Percentiles rank a stretch among this genome's conserved stretches.
Evolutionary conservation across 2,888 invertebrate genomes (phyloP).

Genomic region (Clitarchus hookeri): DNA sequence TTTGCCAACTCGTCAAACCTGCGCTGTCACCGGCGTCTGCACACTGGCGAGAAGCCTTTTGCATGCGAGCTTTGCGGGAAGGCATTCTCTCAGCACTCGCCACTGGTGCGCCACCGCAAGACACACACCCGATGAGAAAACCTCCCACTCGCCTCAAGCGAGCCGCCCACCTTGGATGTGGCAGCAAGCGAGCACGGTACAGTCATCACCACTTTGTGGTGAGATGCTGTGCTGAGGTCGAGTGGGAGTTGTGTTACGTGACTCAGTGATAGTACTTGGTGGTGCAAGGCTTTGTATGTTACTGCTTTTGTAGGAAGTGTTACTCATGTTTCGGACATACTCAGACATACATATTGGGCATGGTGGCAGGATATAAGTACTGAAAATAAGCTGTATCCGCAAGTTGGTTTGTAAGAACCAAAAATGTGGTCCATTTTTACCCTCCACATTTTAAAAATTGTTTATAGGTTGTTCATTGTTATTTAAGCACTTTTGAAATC

Average conservation of each 20-base stretch:
- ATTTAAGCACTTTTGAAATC: neutral
- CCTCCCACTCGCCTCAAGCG: slow-evolving; percentile 21
- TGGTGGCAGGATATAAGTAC: neutral
- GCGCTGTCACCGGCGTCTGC: slow-evolving; percentile 16
- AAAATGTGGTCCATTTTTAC: neutral
- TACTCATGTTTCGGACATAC: neutral
- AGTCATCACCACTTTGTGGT: neutral
- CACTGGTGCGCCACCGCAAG: slow-evolving; percentile 17
- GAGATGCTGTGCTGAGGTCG: neutral
- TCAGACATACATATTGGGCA: neutral
- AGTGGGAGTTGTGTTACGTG: neutral
- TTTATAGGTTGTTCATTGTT: neutral
- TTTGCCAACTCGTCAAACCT: slow-evolving; percentile 30
- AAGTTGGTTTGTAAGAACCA: neutral
- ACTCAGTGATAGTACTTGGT: neutral
- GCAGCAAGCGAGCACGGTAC: slow-evolving; percentile 1
- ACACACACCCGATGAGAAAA: slow-evolving; percentile 20
- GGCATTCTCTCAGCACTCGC: slow-evolving; percentile 20
- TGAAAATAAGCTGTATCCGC: neutral
- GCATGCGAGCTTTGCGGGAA: slow-evolving; percentile 21
- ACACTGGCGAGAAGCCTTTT: slow-evolving; percentile 20
- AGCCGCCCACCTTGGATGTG: slow-evolving; percentile 12
- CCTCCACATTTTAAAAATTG: neutral
- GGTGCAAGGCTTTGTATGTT: neutral
- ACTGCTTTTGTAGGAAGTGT: neutral